These are phyloP conservation scores for Otocyon megalotis DNA, from an alignment of 2,113 vertebrate species.

Conservation along the genomic window DNA sequence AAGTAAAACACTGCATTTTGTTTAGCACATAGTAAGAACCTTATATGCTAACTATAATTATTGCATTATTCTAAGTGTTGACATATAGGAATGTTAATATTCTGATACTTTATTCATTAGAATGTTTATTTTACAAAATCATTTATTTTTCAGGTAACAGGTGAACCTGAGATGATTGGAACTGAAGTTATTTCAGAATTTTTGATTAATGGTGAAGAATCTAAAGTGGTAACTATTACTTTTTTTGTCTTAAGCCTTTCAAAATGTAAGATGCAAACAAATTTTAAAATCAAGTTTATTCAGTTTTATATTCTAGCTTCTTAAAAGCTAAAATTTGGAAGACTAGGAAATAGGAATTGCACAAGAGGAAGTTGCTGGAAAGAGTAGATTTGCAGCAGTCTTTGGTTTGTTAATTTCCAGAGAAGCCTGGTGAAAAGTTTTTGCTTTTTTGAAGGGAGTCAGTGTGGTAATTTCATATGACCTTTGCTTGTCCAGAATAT, in stretches of 20 bases:
- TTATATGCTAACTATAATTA: background rate
- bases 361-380: background rate
- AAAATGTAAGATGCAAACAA: constrained; percentile 54
- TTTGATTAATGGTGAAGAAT: constrained; percentile 94
- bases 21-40: background rate
- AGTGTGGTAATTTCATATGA: background rate
- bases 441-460: background rate
- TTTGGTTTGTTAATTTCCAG: constrained; percentile 59
- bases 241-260: constrained; percentile 64
- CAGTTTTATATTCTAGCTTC: background rate
- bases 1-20: constrained; percentile 2
- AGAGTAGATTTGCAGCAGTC: constrained; percentile 17
- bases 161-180: constrained; percentile 89
- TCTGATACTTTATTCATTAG: constrained; percentile 45
- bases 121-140: constrained; percentile 58
- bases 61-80: constrained; percentile 22
- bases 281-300: constrained; percentile 22
- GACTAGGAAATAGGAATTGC: background rate
- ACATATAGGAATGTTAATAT: background rate
- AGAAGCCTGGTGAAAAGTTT: background rate
- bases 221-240: constrained; percentile 92
- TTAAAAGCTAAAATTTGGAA: constrained; percentile 35
- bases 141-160: constrained; percentile 84
- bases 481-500: constrained; percentile 28
- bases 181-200: constrained; percentile 96